Percentiles rank a stretch among this genome's conserved stretches.
These are phyloP conservation scores for Drosophila ercepeae DNA, from an alignment of 1,140 invertebrate species.

Conservation along the genomic window DNA sequence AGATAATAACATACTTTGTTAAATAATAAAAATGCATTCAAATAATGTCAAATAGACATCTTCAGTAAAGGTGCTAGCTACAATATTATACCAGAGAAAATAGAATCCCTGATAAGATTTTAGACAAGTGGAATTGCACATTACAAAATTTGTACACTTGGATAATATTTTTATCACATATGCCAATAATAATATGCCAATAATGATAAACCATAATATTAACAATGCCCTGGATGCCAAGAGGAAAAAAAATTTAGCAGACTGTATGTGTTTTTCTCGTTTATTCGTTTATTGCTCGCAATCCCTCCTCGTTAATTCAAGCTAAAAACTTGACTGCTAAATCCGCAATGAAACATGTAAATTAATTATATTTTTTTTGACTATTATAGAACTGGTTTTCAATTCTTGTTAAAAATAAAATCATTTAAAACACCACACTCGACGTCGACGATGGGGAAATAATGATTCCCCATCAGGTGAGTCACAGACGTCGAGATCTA, in stretches of 20 bases:
- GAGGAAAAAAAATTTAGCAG: no score
- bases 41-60: no score
- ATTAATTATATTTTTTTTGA: conserved; percentile 17
- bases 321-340: background rate
- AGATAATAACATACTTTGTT: no score
- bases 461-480: conserved; percentile 24
- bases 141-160: no score
- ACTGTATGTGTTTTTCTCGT: no score
- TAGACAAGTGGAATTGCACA: no score
- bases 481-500: conserved; percentile 16
- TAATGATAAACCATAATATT: background rate
- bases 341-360: conserved; percentile 21
- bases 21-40: background rate
- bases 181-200: no score
- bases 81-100: no score
- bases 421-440: background rate
- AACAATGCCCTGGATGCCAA: background rate
- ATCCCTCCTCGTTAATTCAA: background rate
- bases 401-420: conserved; percentile 21
- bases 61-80: no score
- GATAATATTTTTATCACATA: no score
- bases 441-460: conserved; percentile 8
- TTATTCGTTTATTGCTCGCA: background rate
- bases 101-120: no score
- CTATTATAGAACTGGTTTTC: conserved; percentile 34